Percentiles rank a stretch among this genome's conserved stretches.
Evolutionary conservation across 2,113 vertebrate species (phyloP).

Genomic region (Colossoma macropomum): DNA sequence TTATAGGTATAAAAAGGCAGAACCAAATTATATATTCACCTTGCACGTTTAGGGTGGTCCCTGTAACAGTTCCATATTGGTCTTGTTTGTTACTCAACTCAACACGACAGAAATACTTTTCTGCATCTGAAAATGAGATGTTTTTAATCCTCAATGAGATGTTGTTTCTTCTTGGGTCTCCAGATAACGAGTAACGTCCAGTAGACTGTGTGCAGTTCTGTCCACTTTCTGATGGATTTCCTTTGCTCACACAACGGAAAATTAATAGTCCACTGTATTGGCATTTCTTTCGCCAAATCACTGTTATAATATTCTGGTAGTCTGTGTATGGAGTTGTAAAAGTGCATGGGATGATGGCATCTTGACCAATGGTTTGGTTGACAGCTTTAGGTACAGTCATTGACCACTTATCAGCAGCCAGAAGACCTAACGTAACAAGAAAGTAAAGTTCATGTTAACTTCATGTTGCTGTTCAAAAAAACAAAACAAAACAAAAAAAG

Average conservation of each 20-base stretch:
- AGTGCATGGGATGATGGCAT: background rate
- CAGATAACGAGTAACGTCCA: constrained; percentile 12
- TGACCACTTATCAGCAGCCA: background rate
- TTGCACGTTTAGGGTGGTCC: background rate
- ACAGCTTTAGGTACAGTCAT: background rate
- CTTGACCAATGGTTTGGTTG: background rate
- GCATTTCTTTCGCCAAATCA: constrained; percentile 4
- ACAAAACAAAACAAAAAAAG: too few relatives aligned
- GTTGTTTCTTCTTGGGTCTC: background rate
- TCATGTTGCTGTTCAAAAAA: too few relatives aligned
- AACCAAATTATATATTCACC: background rate
- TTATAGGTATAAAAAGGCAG: too few relatives aligned
- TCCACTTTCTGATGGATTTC: background rate
- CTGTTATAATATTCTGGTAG: background rate
- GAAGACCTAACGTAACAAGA: background rate
- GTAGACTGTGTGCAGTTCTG: constrained; percentile 17
- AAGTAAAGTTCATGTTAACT: background rate
- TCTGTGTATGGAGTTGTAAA: background rate
- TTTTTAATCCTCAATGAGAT: constrained; percentile 7
- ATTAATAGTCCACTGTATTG: background rate
- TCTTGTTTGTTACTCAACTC: background rate
- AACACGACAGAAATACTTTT: constrained; percentile 17
- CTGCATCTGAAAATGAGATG: background rate
- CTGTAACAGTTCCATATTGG: background rate
- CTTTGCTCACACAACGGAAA: constrained; percentile 9